Conservation (phyloP, 1,140 invertebrate genomes). For the Zaprionus lachaisei region DNA sequence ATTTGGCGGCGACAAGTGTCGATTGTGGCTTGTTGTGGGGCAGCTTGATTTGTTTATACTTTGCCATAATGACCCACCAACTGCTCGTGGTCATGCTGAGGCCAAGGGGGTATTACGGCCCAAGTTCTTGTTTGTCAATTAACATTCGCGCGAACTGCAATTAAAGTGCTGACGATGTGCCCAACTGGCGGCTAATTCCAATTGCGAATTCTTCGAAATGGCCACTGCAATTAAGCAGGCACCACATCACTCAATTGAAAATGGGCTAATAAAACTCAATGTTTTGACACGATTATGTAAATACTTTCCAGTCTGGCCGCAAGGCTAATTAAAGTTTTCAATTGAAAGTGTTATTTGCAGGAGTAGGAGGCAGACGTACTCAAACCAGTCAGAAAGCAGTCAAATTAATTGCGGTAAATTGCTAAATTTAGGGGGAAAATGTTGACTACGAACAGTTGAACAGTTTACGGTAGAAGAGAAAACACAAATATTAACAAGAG, state of each 20-base stretch:
- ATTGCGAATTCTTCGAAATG: constrained; percentile 34
- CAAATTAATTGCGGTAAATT: not conserved
- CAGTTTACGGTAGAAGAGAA: constrained; percentile 26
- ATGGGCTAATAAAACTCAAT: constrained; percentile 12
- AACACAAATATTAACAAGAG: constrained; percentile 35
- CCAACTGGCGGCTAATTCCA: constrained; percentile 32
- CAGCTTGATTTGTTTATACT: constrained; percentile 70
- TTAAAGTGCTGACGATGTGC: constrained; percentile 73
- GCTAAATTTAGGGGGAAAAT: not conserved
- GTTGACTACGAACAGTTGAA: not conserved
- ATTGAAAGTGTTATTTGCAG: not conserved
- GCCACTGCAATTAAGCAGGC: constrained; percentile 29
- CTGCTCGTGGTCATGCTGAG: constrained; percentile 29
- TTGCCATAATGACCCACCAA: constrained; percentile 68
- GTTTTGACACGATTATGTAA: constrained; percentile 37
- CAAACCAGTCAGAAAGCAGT: not conserved
- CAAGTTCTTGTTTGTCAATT: constrained; percentile 63
- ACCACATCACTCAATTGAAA: not conserved
- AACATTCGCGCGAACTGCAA: constrained; percentile 55
- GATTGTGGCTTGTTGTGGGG: constrained; percentile 34
- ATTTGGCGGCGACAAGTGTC: constrained; percentile 58
- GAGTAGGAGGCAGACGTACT: not conserved
- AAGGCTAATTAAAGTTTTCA: not conserved
- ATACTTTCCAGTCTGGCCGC: constrained; percentile 12
- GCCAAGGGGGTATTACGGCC: constrained; percentile 35